Percentiles rank a stretch among this genome's conserved stretches.
Conservation (phyloP, 2,113 vertebrate genomes). For the Festucalex cinctus region DNA sequence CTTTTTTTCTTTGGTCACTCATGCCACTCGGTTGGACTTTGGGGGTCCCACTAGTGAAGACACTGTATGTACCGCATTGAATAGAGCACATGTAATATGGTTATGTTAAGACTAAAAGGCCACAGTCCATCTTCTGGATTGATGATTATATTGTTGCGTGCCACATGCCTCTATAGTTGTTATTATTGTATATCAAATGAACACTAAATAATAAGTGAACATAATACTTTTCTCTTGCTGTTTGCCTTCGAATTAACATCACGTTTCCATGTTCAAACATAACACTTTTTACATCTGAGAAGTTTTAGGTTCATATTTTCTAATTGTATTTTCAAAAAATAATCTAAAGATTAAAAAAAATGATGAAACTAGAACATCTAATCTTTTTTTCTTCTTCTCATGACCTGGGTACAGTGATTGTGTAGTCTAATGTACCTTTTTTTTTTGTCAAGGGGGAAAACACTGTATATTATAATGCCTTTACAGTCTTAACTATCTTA, state of each 20-base stretch:
- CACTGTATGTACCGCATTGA: conserved; percentile 36
- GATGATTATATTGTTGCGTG: conserved; percentile 19
- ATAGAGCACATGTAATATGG: conserved; percentile 51
- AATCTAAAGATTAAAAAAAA: conserved; percentile 37
- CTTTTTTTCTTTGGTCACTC: too few relatives aligned
- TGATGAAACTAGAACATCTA: conserved; percentile 66
- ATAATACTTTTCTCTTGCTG: conserved; percentile 38
- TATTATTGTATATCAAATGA: background rate
- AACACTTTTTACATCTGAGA: conserved; percentile 74
- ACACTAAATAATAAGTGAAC: conserved; percentile 2
- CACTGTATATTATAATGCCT: conserved; percentile 80
- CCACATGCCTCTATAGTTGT: conserved; percentile 31
- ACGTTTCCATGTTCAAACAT: conserved; percentile 61
- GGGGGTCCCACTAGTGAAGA: conserved; percentile 7
- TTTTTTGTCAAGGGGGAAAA: conserved; percentile 72
- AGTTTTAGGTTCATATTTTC: conserved; percentile 76
- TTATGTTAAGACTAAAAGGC: conserved; percentile 43
- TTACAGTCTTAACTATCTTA: conserved; percentile 83
- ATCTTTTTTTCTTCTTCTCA: conserved; percentile 64
- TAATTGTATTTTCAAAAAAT: conserved; percentile 78
- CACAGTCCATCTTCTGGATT: conserved; percentile 16
- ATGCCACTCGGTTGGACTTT: background rate
- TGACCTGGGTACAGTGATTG: conserved; percentile 77
- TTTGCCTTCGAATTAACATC: conserved; percentile 66
- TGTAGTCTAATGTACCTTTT: conserved; percentile 79